Percentiles rank a stretch among this genome's conserved stretches.
phyloP scores from a whole-genome alignment of 1,140 invertebrate genomes.

The Drosophila seguyi region DNA sequence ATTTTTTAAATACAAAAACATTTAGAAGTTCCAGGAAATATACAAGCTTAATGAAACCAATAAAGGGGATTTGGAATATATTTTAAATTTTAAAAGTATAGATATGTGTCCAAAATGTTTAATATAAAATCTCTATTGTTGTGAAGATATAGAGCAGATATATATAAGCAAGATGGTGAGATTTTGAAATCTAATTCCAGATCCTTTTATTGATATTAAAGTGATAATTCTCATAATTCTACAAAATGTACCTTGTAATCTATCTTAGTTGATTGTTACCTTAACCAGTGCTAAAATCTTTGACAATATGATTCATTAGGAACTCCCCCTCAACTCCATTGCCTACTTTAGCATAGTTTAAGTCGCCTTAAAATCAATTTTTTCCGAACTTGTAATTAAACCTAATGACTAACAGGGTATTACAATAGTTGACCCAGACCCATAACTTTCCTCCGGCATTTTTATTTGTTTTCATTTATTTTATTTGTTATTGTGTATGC shows the following conservation, averaged over 20 bases:
- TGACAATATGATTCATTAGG: background rate
- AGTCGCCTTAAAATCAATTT: background rate
- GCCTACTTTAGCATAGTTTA: too few relatives aligned
- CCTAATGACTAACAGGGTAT: conserved; percentile 13
- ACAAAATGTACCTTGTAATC: background rate
- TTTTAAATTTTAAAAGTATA: background rate
- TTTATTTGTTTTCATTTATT: conserved; percentile 40
- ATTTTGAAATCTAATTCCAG: background rate
- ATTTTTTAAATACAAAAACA: background rate
- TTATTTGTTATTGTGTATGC: conserved; percentile 33
- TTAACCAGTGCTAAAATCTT: background rate
- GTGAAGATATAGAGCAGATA: too few relatives aligned
- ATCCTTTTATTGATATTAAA: background rate
- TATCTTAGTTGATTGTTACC: background rate
- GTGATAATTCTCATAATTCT: background rate
- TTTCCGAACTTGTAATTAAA: background rate
- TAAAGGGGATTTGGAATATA: too few relatives aligned
- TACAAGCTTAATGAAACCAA: too few relatives aligned
- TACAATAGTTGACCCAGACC: too few relatives aligned
- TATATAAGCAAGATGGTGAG: too few relatives aligned
- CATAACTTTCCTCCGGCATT: background rate
- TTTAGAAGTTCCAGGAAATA: background rate
- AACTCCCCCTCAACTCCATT: background rate
- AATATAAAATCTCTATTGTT: too few relatives aligned
- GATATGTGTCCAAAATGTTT: too few relatives aligned